A percentile compares a stretch with the other conserved stretches of the same genome.
Conservation (phyloP, 1,140 invertebrate genomes). For the Odontomachus brunneus region DNA sequence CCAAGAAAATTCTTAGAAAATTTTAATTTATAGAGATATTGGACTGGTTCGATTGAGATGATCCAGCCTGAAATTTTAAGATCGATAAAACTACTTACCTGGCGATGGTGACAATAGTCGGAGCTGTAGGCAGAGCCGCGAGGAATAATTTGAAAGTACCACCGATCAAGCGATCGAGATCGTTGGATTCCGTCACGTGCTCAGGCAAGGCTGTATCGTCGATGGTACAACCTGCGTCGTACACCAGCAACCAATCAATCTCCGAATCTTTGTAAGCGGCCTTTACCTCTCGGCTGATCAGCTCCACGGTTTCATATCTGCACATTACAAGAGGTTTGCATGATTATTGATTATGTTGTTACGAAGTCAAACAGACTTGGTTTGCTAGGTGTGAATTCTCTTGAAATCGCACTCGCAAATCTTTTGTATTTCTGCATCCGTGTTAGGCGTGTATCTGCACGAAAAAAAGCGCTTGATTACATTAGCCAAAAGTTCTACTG, state of each 20-base stretch:
- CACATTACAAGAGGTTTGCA: slow-evolving; percentile 46
- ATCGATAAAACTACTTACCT: slow-evolving; percentile 78
- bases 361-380: too few relatives aligned
- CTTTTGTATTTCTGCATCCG: too few relatives aligned
- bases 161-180: slow-evolving; percentile 88
- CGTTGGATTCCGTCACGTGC: slow-evolving; percentile 90
- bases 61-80: background rate
- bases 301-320: slow-evolving; percentile 84
- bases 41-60: too few relatives aligned
- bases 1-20: too few relatives aligned
- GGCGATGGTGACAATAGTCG: slow-evolving; percentile 92
- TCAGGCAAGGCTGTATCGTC: slow-evolving; percentile 93
- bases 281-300: slow-evolving; percentile 84
- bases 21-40: too few relatives aligned
- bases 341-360: background rate
- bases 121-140: slow-evolving; percentile 87
- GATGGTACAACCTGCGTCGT: slow-evolving; percentile 94
- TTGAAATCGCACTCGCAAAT: too few relatives aligned
- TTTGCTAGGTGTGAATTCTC: too few relatives aligned
- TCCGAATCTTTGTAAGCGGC: slow-evolving; percentile 86
- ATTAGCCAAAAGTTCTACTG: too few relatives aligned
- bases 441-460: too few relatives aligned
- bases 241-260: slow-evolving; percentile 92
- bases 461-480: too few relatives aligned
- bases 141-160: slow-evolving; percentile 87